phyloP scores from a whole-genome alignment of 2,797 vertebrate genomes.

The Nyctibius grandis region DNA sequence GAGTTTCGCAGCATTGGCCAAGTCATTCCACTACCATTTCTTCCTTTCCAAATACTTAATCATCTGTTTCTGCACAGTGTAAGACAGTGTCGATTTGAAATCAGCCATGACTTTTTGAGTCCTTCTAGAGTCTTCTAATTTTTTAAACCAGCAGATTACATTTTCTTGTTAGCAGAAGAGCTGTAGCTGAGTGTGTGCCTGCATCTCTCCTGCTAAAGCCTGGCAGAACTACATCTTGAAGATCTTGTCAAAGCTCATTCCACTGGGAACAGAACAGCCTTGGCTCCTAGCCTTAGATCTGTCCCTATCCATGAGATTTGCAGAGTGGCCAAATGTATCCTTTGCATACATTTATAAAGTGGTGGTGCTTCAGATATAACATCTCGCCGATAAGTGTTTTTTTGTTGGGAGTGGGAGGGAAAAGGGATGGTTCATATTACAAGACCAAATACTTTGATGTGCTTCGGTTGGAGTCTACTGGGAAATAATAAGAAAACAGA shows the following conservation, averaged over 20 bases:
- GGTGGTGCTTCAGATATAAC: neutral
- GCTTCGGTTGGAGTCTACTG: neutral
- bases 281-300: constrained; percentile 39
- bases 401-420: neutral
- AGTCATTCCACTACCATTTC: neutral
- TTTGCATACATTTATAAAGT: neutral
- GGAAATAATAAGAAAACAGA: constrained; percentile 9
- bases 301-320: constrained; percentile 8
- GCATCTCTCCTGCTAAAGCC: neutral
- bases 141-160: neutral
- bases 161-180: neutral
- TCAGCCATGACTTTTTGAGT: neutral
- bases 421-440: neutral
- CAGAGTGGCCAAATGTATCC: constrained; percentile 7
- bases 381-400: neutral
- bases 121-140: neutral
- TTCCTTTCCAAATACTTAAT: neutral
- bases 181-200: neutral
- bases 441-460: neutral
- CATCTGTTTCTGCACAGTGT: neutral
- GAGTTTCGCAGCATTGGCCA: neutral
- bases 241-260: constrained; percentile 44
- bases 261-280: constrained; percentile 36
- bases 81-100: neutral
- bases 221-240: constrained; percentile 20